Base-by-base conservation (phyloP, 2,797 vertebrate genomes). In the Anguilla megastoma region DNA sequence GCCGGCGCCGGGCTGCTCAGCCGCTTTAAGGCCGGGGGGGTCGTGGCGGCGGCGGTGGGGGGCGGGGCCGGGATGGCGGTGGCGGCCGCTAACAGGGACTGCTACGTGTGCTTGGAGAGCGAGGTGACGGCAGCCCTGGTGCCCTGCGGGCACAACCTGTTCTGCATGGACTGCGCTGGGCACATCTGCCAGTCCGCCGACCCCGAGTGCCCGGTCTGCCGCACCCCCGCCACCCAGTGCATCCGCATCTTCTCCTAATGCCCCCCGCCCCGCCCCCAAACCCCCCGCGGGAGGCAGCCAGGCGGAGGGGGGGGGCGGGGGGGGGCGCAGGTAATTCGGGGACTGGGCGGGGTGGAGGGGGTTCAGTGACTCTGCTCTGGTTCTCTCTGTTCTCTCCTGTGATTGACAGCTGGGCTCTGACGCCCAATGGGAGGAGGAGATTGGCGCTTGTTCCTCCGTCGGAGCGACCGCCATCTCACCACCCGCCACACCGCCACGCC, bases 131-230 rank as follows among this genome's bases (percentile, higher is more conserved):
- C 98, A 0, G 98, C 98, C 0, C 92, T 99, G 86, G 98, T 99
- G 91, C 98, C 98, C 87, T 99, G 98, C 3, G 98, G 98, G 89
- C 98, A 99, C 96, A 99, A 99, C 94, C 97, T 99, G 88, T 99
- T 99, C 96, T 99, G 98, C 96, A 99, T 99, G 98, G 98, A 99
- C 92, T 99, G 98, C 0, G 98, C 98, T 0, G 97, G 97, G 88
- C 97, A 98, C 89, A 99, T 99, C 95, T 99, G 98, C 82, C 97
- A 98, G 94, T 97, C 96, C 0, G 94, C 96, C 0, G 96, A 98
- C 89, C 96, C 98, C 0, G 96, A 98, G 94, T 99, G 98, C 87
- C 98, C 98, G 0, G 98, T 98, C 84, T 99, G 98, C 95, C 98
- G 97, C 94, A 95, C 97, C 14, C 97, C 97, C 0, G 97, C 97